phyloP scores from a whole-genome alignment of 2,888 invertebrate species.

The Polydrusus tereticollis region DNA sequence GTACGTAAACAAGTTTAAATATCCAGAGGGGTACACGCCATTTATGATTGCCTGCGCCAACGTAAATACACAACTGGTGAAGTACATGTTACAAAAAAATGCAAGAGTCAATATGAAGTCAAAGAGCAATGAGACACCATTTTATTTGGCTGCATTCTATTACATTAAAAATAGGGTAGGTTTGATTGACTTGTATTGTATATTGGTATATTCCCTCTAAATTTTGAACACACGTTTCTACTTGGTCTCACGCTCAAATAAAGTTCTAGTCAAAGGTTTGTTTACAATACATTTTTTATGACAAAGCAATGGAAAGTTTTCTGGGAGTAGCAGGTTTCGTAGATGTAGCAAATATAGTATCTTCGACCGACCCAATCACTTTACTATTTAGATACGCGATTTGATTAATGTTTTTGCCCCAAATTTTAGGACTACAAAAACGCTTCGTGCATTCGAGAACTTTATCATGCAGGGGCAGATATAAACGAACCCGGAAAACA shows the following conservation, averaged over 20 bases:
- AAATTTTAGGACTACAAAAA: constrained; percentile 52
- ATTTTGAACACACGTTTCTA: no score
- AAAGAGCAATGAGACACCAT: constrained; percentile 57
- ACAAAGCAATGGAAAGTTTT: no score
- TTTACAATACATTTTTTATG: no score
- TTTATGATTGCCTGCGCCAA: constrained; percentile 59
- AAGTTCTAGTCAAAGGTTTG: no score
- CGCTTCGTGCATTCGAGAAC: constrained; percentile 59
- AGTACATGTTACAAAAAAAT: constrained; percentile 57
- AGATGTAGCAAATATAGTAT: no score
- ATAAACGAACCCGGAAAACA: constrained; percentile 59
- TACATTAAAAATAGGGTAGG: constrained; percentile 52
- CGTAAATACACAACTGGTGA: constrained; percentile 59
- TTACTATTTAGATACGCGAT: neutral
- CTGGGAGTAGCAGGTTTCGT: no score
- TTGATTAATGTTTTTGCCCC: neutral
- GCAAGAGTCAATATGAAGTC: constrained; percentile 58
- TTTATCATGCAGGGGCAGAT: constrained; percentile 61
- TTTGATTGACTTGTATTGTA: neutral
- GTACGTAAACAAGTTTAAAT: constrained; percentile 52
- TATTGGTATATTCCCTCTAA: no score
- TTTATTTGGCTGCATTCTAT: constrained; percentile 60
- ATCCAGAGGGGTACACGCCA: constrained; percentile 54
- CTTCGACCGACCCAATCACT: no score
- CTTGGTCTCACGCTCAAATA: no score